phyloP scores from a whole-genome alignment of 2,113 vertebrate species.

The Lophura nycthemera region DNA sequence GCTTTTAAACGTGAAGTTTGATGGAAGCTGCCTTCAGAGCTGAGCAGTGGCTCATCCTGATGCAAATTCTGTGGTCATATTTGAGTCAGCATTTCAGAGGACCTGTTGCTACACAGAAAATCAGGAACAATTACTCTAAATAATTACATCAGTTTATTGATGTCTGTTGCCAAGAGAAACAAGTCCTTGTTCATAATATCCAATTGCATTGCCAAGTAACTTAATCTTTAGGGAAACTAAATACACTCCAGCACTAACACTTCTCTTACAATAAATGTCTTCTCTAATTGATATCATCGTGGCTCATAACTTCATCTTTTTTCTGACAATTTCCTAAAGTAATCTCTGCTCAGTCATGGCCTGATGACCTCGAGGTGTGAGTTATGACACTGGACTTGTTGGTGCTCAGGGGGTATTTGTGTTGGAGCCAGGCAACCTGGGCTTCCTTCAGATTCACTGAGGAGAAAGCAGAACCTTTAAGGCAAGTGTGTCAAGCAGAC shows the following conservation, averaged over 20 bases:
- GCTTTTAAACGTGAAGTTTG: neutral
- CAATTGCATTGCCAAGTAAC: constrained; percentile 34
- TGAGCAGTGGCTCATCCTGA: neutral
- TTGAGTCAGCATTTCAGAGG: neutral
- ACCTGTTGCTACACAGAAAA: constrained; percentile 26
- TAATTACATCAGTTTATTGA: constrained; percentile 45
- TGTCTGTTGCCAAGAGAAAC: constrained; percentile 65
- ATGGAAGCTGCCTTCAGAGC: neutral
- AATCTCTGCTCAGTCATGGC: neutral
- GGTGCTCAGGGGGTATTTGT: fast-evolving
- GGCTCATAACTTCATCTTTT: neutral
- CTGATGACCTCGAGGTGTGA: neutral
- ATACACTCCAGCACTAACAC: neutral
- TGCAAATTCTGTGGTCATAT: neutral
- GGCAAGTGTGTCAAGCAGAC: fast-evolving
- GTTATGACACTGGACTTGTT: neutral
- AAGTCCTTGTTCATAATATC: constrained; percentile 13
- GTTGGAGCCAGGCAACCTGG: fast-evolving
- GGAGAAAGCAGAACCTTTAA: neutral
- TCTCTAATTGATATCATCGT: neutral
- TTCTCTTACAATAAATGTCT: neutral
- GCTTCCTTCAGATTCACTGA: neutral
- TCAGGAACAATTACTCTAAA: constrained; percentile 34
- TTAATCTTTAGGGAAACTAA: constrained; percentile 11
- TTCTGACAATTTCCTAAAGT: neutral